Evolutionary conservation across 1,140 invertebrate genomes (phyloP), one percentile per base, ranked within the genome.

Genomic region (Berghia stephanieae): DNA sequence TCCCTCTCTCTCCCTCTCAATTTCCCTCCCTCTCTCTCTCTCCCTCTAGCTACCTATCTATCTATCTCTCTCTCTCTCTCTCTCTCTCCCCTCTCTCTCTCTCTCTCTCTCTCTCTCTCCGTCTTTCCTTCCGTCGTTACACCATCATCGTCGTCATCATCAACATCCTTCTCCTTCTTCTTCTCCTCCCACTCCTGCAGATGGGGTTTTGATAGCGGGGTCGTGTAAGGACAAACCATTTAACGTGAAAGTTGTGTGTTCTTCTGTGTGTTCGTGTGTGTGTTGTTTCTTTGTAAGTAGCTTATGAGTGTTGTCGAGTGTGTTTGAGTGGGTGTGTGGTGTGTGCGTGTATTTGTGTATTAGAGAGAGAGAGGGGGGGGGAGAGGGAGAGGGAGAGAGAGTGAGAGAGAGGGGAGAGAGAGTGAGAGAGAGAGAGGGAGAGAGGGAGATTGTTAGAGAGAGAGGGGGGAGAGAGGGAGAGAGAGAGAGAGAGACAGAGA

Each of bases 211-310:
- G 21, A 6, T 6, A 1, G n/a, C 13, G 24, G 46, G 42, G 5
- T 31, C 21, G 46, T 1, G 31, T 44, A 27, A 27, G 21, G 21
- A 38, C 66, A 34, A 21, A 27, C 36, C 10, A 13, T n/a, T 49
- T n/a, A n/a, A 21, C 36, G 38, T 38, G 21, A 6, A 68, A 8
- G 3, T 10, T 49, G 46, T 49, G 10, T 49, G n/a, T 49, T 10
- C n/a, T 49, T 60, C 21, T 60, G 57, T 60, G 57, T 60, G 24
- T 60, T 6, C 24, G 57, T 60, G 57, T 60, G 57, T 60, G 57
- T 60, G 57, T 60, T 8, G 18, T 60, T 24, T 18, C 8, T 27
- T 13, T 60, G 57, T 60, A 6, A n/a, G 57, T 8, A n/a, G 18
- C n/a, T 13, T 10, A n/a, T 49, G 46, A 13, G 46, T 49, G 46